A percentile compares a stretch with the other conserved stretches of the same genome.
Evolutionary conservation across 2,888 invertebrate species (phyloP).

Genomic region (Andrena trimmerana): DNA sequence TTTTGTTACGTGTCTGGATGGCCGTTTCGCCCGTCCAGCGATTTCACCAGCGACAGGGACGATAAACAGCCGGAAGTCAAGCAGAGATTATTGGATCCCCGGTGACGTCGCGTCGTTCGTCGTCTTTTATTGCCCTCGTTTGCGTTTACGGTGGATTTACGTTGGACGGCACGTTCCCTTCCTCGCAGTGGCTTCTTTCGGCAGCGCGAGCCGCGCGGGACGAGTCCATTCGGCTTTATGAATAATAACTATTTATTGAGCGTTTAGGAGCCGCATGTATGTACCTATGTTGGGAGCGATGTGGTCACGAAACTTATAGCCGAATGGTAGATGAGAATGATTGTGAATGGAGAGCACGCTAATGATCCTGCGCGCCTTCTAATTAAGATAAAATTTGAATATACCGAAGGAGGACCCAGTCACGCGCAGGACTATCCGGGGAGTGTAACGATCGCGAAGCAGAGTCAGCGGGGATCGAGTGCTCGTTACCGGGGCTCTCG

Average conservation of each 20-base stretch:
- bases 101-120: neutral
- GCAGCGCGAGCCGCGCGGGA: neutral
- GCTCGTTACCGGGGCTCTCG: neutral
- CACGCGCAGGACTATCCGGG: neutral
- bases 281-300: no score
- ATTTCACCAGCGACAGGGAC: neutral
- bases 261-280: neutral
- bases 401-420: neutral
- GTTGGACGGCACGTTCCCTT: neutral
- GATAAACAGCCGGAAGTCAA: constrained; percentile 38
- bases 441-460: neutral
- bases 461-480: constrained; percentile 1
- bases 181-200: neutral
- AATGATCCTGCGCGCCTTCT: neutral
- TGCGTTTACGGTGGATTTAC: constrained; percentile 4
- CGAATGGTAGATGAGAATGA: no score
- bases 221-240: neutral
- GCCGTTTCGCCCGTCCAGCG: constrained; percentile 16
- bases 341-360: neutral
- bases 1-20: constrained; percentile 25
- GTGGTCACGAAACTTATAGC: no score
- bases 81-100: constrained; percentile 23
- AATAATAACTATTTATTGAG: constrained; percentile 1
- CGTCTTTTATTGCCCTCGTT: constrained; percentile 18
- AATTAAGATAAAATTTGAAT: neutral